Evolutionary conservation across 2,797 vertebrate species (phyloP).

Genomic region (Cryptoblepharus egeriae): DNA sequence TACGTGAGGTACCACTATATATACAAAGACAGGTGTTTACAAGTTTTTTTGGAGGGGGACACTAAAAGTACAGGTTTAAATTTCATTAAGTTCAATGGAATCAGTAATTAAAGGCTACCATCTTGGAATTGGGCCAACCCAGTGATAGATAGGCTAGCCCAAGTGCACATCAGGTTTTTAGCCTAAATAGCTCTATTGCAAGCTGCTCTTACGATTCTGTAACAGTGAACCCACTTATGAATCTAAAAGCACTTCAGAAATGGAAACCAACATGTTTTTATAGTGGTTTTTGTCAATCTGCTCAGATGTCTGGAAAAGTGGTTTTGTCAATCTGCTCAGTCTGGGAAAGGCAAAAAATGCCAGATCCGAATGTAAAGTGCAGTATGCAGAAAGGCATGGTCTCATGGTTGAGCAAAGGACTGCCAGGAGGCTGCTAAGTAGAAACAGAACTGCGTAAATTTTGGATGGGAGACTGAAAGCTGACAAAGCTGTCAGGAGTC

Average conservation of each 20-base stretch:
- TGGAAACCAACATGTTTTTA: neutral
- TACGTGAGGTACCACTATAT: too few species aligned
- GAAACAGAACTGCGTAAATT: too few species aligned
- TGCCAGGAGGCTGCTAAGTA: too few species aligned
- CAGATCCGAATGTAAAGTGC: neutral
- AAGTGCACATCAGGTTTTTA: too few species aligned
- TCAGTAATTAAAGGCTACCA: neutral
- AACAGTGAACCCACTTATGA: neutral
- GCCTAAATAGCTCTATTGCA: too few species aligned
- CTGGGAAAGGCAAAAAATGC: neutral
- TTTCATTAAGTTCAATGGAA: slow-evolving; percentile 28
- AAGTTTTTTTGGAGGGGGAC: neutral
- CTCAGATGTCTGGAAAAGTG: too few species aligned
- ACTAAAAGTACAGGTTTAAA: neutral
- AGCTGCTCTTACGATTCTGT: neutral
- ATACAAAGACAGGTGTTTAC: neutral
- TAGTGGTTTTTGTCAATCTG: neutral
- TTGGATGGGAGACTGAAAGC: too few species aligned
- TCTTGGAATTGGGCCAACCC: neutral
- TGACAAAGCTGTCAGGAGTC: too few species aligned
- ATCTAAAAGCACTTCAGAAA: neutral
- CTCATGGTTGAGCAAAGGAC: too few species aligned
- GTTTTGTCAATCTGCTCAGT: too few species aligned
- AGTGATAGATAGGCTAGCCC: too few species aligned
- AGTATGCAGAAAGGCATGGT: too few species aligned